Evolutionary conservation across 2,797 vertebrate species (phyloP).

Genomic region (Syngnathus acus): DNA sequence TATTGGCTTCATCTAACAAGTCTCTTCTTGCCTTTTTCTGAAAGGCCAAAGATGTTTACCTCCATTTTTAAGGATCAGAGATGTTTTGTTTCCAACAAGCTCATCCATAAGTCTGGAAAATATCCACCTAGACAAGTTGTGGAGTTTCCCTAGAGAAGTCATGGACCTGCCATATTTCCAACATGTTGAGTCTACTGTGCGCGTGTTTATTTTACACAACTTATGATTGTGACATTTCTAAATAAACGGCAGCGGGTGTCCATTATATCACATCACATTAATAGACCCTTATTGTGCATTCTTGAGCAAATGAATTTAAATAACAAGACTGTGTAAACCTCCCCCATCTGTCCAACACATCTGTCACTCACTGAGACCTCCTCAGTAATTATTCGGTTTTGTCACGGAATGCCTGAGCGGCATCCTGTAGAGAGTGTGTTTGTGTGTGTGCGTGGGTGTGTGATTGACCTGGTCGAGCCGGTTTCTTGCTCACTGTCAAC

Average conservation of each 20-base stretch:
- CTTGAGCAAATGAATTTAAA: neutral
- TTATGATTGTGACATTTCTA: neutral
- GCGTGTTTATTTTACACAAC: neutral
- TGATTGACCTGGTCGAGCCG: conserved; percentile 47
- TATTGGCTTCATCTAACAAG: neutral
- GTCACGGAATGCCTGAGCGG: conserved; percentile 6
- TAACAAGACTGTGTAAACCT: neutral
- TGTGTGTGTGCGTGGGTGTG: neutral
- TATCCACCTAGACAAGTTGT: neutral
- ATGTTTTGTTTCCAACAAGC: neutral
- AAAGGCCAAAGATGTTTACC: neutral
- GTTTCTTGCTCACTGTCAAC: conserved; percentile 40
- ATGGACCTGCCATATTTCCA: neutral
- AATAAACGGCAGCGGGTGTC: neutral
- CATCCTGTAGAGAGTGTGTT: neutral
- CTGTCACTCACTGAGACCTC: conserved; percentile 5
- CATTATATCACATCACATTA: neutral
- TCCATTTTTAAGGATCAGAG: neutral
- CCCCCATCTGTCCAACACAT: neutral
- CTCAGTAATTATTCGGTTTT: conserved; percentile 13
- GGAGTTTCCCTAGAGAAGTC: neutral
- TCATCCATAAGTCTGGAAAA: neutral
- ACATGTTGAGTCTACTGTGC: neutral
- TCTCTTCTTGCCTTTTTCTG: neutral
- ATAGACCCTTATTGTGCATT: neutral